Base-by-base conservation (phyloP, 1,140 invertebrate species). In the Melipona quadrifasciata region DNA sequence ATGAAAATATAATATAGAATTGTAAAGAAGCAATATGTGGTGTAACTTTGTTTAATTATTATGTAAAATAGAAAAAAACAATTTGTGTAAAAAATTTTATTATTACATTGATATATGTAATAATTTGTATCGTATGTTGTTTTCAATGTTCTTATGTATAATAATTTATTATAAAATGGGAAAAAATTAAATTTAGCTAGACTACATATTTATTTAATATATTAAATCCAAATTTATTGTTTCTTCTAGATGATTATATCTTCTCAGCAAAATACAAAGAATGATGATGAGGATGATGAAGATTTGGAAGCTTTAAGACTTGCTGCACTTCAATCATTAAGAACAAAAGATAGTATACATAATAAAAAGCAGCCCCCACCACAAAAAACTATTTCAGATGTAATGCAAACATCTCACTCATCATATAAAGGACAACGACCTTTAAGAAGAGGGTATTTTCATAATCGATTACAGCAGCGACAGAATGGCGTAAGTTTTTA, bases 271-370 rank as follows among this genome's bases (percentile, higher is more conserved):
- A 91, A 89, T 73, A 82, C 84, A 65, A 92, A 90, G 73, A 79
- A 88, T 19, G 91, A 92, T 5, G 93, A 94, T 11, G 94, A 95
- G 4, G 94, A 95, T 47, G 94, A 95, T 1, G 94, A 95, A 71
- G 94, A 95, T 81, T 85, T 95, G 19, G 94, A 95, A 82, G 92
- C 94, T 27, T 72, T 95, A 51, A 89, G 94, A 68, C 84, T 94
- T 72, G 94, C 94, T 39, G 94, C 94, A 57, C 85, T 95, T 12
- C 92, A 93, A 27, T 93, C 94, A 0, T 84, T 94, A 74, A 87
- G 91, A 67, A 82, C 87, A 1, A 92, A 91, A 61, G 88, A 90
- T 51, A 71, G 71, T 51, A 47, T 85, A 6, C 87, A 89, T 82
- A 91, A 80, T 55, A 91, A 85, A 75, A 85, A 80, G 4, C 72